Evolutionary conservation across 2,113 vertebrate genomes (phyloP).

Genomic region (Eretmochelys imbricata): DNA sequence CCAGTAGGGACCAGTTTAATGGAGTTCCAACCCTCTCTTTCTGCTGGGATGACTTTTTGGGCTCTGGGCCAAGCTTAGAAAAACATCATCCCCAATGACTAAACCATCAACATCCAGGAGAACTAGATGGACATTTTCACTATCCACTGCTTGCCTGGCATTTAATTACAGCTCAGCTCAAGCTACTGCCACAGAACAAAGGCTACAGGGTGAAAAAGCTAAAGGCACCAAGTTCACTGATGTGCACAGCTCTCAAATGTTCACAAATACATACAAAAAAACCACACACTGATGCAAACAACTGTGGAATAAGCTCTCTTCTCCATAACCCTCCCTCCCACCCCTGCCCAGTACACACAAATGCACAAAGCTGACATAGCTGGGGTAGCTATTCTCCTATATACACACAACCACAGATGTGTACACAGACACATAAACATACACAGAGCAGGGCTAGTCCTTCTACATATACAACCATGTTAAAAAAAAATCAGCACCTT

Average conservation of each 20-base stretch:
- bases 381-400: neutral
- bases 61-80: neutral
- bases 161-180: neutral
- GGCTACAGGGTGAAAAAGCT: neutral
- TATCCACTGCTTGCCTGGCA: neutral
- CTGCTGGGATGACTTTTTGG: neutral
- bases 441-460: fast-evolving
- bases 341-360: neutral
- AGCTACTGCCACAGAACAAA: neutral
- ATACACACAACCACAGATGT: neutral
- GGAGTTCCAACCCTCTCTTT: neutral
- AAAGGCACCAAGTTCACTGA: neutral
- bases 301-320: neutral
- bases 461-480: neutral
- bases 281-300: fast-evolving
- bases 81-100: neutral
- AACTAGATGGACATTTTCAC: neutral
- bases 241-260: no score
- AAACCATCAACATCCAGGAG: neutral
- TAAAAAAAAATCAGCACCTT: neutral
- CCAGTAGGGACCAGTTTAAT: neutral
- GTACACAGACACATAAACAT: fast-evolving
- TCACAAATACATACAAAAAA: neutral
- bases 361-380: neutral
- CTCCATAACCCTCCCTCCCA: neutral